Base-by-base conservation (phyloP, 2,888 invertebrate species). In the Cheiracanthium punctorium region DNA sequence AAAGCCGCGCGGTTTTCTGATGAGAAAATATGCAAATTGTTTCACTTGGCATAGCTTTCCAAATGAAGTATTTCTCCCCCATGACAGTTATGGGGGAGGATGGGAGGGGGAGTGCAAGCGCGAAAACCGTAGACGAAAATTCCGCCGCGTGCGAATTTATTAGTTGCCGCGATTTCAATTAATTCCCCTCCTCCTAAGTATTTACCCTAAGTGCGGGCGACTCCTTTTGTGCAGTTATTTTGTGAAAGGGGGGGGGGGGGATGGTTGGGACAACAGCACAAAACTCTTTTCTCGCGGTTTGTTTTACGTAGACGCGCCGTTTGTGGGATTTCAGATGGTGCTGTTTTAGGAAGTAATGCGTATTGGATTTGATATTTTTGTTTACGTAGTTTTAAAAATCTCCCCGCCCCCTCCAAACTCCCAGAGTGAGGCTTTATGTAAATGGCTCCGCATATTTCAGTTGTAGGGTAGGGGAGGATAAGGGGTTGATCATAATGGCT, bases 11-110 rank as follows among this genome's bases (percentile, higher is more conserved):
- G 48, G 48, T 48, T 48, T n/a, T 48, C 48, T 24, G 58, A 58
- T 17, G 20, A 58, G 58, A 58, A n/a, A 58, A 58, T 58, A 58
- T 58, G 58, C 58, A 58, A 58, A 58, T 58, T 58, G 58, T 58
- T 58, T 58, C 58, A 24, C 58, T 17, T 48, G 10, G 43, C 10
- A 58, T 58, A 58, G 58, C 58, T 58, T 24, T 58, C 24, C 58
- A 58, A 58, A 58, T 24, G 58, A 58, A 58, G 58, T 24, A 58
- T 58, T 58, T 58, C 58, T 7, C 4, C 48, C 37, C 10, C 14
- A 7, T 24, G 58, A 24, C 58, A 58, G 58, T 58, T 58, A 58
- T 58, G 58, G 58, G n/a, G n/a, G 7, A 7, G n/a, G n/a, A n/a
- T n/a, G n/a, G n/a, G n/a, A n/a, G n/a, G n/a, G n/a, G n/a, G n/a